These are phyloP conservation scores for Crypturellus tataupa DNA, from an alignment of 2,797 vertebrate species.

Conservation along the genomic window DNA sequence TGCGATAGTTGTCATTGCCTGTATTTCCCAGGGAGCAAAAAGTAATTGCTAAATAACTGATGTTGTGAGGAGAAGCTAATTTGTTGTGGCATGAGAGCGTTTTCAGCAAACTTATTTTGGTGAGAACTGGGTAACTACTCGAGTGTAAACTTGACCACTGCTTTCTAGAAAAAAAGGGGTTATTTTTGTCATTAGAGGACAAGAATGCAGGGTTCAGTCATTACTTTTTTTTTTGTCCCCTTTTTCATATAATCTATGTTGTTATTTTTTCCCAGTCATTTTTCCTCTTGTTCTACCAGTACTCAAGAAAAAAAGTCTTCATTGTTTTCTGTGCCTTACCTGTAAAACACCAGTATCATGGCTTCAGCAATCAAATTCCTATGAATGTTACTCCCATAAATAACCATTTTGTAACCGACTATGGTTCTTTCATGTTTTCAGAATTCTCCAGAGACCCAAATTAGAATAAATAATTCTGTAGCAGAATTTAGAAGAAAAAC, in stretches of 20 bases:
- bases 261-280: neutral
- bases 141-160: neutral
- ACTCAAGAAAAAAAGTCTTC: neutral
- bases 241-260: neutral
- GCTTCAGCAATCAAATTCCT: neutral
- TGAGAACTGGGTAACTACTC: neutral
- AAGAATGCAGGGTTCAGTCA: too few relatives aligned
- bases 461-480: neutral
- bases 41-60: neutral
- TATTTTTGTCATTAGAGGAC: too few relatives aligned
- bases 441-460: neutral
- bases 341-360: neutral
- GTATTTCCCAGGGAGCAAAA: neutral
- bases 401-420: neutral
- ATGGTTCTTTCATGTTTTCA: neutral
- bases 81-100: neutral
- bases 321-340: neutral
- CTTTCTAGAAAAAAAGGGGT: neutral
- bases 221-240: neutral
- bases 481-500: neutral
- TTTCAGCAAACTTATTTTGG: neutral
- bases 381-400: conserved; percentile 6
- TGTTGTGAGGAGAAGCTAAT: neutral
- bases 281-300: neutral
- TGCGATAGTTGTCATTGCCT: neutral